A percentile compares a stretch with the other conserved stretches of the same genome.
phyloP scores from a whole-genome alignment of 2,797 vertebrate species.

The Zonotrichia albicollis region DNA sequence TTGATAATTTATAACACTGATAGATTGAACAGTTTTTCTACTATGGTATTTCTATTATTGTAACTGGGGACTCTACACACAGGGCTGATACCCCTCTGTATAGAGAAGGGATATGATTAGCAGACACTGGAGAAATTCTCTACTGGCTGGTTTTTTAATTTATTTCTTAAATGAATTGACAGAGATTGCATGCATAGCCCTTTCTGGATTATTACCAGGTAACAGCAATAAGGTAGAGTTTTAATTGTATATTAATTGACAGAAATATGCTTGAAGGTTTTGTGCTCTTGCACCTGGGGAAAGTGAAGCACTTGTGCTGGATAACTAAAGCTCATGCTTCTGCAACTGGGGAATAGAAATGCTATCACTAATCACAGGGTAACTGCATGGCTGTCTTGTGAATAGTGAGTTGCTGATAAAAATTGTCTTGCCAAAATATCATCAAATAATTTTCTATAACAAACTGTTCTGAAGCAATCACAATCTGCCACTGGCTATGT shows the following conservation, averaged over 20 bases:
- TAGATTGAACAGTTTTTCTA: neutral
- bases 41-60: neutral
- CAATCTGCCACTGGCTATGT: neutral
- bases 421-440: neutral
- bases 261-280: neutral
- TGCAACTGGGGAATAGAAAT: neutral
- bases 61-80: neutral
- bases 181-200: neutral
- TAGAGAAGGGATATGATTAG: neutral
- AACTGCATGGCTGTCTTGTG: neutral
- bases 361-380: neutral
- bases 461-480: neutral
- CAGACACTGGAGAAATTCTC: neutral
- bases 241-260: neutral
- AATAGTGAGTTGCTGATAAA: neutral
- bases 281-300: neutral
- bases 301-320: neutral
- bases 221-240: neutral
- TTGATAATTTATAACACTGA: neutral
- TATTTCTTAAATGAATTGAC: neutral
- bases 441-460: neutral
- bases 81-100: neutral
- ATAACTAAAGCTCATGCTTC: neutral
- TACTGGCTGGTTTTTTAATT: neutral
- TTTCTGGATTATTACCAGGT: neutral